phyloP scores from a whole-genome alignment of 2,797 vertebrate genomes.

The Silurus aristotelis region DNA sequence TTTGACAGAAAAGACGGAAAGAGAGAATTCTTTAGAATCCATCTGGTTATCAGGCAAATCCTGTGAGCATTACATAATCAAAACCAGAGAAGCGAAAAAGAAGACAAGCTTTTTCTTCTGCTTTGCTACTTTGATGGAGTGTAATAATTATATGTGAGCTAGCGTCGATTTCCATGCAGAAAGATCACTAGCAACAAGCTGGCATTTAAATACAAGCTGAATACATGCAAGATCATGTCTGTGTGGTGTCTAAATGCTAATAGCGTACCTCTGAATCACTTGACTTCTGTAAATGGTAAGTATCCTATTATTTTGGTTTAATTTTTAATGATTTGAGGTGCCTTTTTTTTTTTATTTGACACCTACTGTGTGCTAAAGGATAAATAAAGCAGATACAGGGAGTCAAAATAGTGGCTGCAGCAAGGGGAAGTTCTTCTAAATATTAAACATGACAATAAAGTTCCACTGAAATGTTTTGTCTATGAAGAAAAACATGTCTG shows the following conservation, averaged over 20 bases:
- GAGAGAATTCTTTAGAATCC: conserved; percentile 7
- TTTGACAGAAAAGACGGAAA: conserved; percentile 2
- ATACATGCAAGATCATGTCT: neutral
- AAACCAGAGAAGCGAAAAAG: neutral
- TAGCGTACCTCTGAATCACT: neutral
- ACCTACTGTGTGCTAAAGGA: neutral
- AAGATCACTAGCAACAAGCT: neutral
- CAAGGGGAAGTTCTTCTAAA: neutral
- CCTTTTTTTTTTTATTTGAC: neutral
- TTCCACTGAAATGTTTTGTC: neutral
- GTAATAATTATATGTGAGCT: neutral
- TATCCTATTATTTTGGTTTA: neutral
- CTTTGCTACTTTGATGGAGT: neutral
- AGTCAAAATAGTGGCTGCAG: neutral
- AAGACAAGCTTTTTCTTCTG: conserved; percentile 8
- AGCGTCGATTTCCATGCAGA: neutral
- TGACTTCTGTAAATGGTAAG: neutral
- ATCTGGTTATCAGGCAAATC: neutral
- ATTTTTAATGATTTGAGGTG: neutral
- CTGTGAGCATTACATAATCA: conserved; percentile 28
- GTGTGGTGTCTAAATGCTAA: neutral
- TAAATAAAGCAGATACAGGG: neutral
- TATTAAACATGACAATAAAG: neutral
- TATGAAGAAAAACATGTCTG: neutral
- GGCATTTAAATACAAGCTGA: neutral